Evolutionary conservation across 2,797 vertebrate genomes (phyloP).

Genomic region (Thunnus albacares): DNA sequence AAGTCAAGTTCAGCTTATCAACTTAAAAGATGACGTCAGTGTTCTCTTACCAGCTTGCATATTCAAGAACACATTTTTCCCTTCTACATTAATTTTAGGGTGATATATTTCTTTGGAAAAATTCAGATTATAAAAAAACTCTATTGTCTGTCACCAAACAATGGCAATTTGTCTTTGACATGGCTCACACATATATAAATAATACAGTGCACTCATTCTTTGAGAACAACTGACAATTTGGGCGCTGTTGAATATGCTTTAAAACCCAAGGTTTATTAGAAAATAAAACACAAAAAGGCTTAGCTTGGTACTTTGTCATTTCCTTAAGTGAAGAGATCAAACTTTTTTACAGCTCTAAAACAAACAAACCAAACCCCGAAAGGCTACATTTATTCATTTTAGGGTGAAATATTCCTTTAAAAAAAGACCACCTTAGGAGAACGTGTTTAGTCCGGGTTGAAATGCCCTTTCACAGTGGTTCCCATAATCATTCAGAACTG

Average conservation of each 20-base stretch:
- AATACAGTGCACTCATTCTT: not conserved
- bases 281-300: not conserved
- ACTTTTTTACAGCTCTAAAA: not conserved
- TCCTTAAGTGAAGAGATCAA: constrained; percentile 8
- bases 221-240: not conserved
- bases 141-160: not conserved
- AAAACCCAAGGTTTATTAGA: not conserved
- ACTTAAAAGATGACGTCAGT: too few relatives aligned
- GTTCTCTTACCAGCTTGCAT: too few relatives aligned
- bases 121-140: not conserved
- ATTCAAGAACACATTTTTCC: not conserved
- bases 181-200: not conserved
- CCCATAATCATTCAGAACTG: constrained; percentile 46
- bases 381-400: constrained; percentile 16
- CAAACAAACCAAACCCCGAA: too few relatives aligned
- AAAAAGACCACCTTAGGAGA: constrained; percentile 25
- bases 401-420: constrained; percentile 33
- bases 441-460: constrained; percentile 26
- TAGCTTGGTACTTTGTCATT: not conserved
- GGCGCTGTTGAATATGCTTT: not conserved
- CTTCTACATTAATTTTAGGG: not conserved
- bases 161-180: not conserved
- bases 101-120: not conserved
- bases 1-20: not conserved
- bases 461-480: constrained; percentile 20